A percentile compares a stretch with the other conserved stretches of the same genome.
Evolutionary conservation across 2,888 invertebrate species (phyloP).

Genomic region (Schizaphis graminum): DNA sequence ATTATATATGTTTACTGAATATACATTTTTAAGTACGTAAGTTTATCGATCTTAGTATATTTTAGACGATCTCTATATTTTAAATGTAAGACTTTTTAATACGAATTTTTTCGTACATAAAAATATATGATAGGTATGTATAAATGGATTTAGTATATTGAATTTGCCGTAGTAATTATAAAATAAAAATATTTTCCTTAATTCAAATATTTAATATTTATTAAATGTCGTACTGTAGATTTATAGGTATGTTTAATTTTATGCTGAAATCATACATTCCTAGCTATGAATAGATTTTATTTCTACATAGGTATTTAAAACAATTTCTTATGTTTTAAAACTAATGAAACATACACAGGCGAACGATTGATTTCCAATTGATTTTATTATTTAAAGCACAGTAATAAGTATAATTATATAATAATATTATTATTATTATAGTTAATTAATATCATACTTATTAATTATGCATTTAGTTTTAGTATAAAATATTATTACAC

Average conservation of each 20-base stretch:
- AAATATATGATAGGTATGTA: not conserved
- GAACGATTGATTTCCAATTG: not conserved
- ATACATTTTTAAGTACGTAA: too few species aligned
- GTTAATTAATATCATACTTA: too few species aligned
- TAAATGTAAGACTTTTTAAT: not conserved
- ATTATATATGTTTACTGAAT: too few species aligned
- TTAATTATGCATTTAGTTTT: not conserved
- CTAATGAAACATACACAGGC: not conserved
- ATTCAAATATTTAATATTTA: not conserved
- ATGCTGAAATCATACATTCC: not conserved
- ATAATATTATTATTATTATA: not conserved
- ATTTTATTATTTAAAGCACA: not conserved
- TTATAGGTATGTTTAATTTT: not conserved
- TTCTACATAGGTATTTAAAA: not conserved
- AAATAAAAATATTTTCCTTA: not conserved
- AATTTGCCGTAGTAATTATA: not conserved
- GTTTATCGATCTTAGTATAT: too few species aligned
- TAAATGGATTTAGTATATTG: too few species aligned
- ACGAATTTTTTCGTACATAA: not conserved
- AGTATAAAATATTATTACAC: not conserved
- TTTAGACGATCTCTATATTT: too few species aligned
- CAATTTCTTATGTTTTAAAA: not conserved
- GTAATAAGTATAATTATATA: not conserved
- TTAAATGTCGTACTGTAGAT: not conserved
- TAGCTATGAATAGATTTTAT: not conserved